Percentiles rank a stretch among this genome's conserved stretches.
These are phyloP conservation scores for Drosophila mauritiana DNA, from an alignment of 1,140 invertebrate species.

Conservation along the genomic window DNA sequence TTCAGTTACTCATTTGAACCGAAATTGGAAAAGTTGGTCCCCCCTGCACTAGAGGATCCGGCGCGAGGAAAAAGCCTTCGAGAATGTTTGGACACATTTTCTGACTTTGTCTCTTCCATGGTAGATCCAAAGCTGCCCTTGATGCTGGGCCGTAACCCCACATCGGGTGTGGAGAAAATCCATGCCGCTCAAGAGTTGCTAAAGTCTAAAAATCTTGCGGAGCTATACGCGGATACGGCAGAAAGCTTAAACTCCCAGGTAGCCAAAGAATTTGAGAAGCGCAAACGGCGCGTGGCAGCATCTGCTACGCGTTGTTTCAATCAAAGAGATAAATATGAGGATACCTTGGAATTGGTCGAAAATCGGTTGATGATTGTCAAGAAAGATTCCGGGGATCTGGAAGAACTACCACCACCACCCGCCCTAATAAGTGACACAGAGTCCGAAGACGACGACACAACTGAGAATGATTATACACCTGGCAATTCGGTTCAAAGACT, in stretches of 20 bases:
- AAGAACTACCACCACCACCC: slow-evolving; percentile 60
- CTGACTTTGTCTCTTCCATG: slow-evolving; percentile 37
- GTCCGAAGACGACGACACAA: slow-evolving; percentile 60
- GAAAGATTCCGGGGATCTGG: slow-evolving; percentile 60
- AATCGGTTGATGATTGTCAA: slow-evolving; percentile 71
- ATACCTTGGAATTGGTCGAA: slow-evolving; percentile 68
- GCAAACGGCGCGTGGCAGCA: slow-evolving; percentile 30
- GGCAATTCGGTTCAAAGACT: slow-evolving; percentile 29
- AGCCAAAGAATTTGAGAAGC: slow-evolving; percentile 30
- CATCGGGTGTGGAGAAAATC: slow-evolving; percentile 37
- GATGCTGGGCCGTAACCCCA: background rate
- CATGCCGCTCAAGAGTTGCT: slow-evolving; percentile 51
- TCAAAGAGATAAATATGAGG: slow-evolving; percentile 67
- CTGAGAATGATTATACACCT: slow-evolving; percentile 31
- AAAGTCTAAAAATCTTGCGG: slow-evolving; percentile 22
- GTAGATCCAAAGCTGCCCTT: slow-evolving; percentile 4
- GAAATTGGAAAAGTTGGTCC: slow-evolving; percentile 38
- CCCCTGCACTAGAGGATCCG: slow-evolving; percentile 50
- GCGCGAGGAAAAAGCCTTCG: slow-evolving; percentile 58
- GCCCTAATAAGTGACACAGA: slow-evolving; percentile 48
- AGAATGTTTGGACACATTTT: slow-evolving; percentile 59
- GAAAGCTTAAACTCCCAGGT: slow-evolving; percentile 49
- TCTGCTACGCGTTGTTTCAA: slow-evolving; percentile 59
- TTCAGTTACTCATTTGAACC: slow-evolving; percentile 58
- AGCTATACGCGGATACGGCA: slow-evolving; percentile 38